Evolutionary conservation across 1,140 invertebrate species (phyloP).

Genomic region (Paraescarpia echinospica): DNA sequence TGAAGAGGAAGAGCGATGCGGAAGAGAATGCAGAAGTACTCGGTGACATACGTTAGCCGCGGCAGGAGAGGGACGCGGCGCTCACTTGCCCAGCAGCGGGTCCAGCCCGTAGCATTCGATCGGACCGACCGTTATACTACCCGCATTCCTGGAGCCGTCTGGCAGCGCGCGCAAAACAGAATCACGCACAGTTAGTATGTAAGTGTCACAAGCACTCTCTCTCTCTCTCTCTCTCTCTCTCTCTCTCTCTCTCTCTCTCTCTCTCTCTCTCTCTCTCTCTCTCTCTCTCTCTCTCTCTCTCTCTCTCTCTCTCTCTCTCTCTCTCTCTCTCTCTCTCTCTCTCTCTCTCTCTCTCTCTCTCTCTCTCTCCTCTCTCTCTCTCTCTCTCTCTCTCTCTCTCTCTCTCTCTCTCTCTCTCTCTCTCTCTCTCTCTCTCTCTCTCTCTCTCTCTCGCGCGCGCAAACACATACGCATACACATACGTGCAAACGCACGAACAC

Average conservation of each 20-base stretch:
- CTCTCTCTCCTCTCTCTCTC: too few species aligned
- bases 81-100: not conserved
- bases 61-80: not conserved
- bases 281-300: too few species aligned
- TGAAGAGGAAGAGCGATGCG: not conserved
- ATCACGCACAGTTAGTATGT: not conserved
- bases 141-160: not conserved
- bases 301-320: too few species aligned
- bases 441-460: too few species aligned
- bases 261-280: too few species aligned
- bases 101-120: not conserved
- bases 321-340: too few species aligned
- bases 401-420: too few species aligned
- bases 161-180: not conserved
- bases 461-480: not conserved
- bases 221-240: too few species aligned
- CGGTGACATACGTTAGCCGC: not conserved
- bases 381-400: too few species aligned
- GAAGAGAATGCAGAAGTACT: not conserved
- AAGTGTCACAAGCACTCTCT: not conserved
- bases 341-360: too few species aligned
- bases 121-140: not conserved
- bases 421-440: too few species aligned
- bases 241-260: too few species aligned
- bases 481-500: not conserved